Evolutionary conservation across 2,888 invertebrate species (phyloP).

Genomic region (Fragum sueziense): DNA sequence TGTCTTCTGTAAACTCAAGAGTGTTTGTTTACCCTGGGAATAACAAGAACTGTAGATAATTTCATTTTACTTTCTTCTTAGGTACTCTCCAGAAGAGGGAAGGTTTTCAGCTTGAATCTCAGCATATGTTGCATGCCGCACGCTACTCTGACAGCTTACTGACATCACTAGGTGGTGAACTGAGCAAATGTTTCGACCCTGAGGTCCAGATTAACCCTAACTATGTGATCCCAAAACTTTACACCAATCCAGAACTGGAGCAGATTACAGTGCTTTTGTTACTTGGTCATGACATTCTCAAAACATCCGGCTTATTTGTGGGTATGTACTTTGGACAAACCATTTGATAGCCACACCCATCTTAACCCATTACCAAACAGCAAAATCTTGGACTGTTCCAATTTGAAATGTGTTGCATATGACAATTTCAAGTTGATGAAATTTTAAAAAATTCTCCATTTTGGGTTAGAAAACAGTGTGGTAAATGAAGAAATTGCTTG

Average conservation of each 20-base stretch:
- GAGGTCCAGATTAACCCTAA: constrained; percentile 71
- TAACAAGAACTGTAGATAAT: too few species aligned
- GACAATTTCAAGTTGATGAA: too few species aligned
- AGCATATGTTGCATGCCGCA: constrained; percentile 73
- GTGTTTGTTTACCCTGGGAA: too few species aligned
- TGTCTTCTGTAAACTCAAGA: too few species aligned
- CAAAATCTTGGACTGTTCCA: too few species aligned
- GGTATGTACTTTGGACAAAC: too few species aligned
- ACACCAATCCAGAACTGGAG: constrained; percentile 77
- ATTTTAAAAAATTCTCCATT: too few species aligned
- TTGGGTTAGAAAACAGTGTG: too few species aligned
- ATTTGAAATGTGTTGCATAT: too few species aligned
- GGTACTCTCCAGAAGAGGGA: constrained; percentile 61
- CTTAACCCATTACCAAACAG: too few species aligned
- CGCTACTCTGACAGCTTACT: constrained; percentile 71
- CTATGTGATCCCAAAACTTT: constrained; percentile 71
- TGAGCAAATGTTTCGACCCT: constrained; percentile 74
- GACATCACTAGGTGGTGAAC: constrained; percentile 74
- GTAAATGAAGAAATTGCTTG: too few species aligned
- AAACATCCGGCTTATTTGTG: constrained; percentile 73
- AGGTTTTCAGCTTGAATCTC: constrained; percentile 60
- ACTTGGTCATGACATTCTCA: constrained; percentile 72
- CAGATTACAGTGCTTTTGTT: constrained; percentile 75
- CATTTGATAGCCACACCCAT: too few species aligned
- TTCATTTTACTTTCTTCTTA: constrained; percentile 22